A percentile compares a stretch with the other conserved stretches of the same genome.
phyloP scores from a whole-genome alignment of 2,888 invertebrate species.

The Venustoraphidia nigricollis region DNA sequence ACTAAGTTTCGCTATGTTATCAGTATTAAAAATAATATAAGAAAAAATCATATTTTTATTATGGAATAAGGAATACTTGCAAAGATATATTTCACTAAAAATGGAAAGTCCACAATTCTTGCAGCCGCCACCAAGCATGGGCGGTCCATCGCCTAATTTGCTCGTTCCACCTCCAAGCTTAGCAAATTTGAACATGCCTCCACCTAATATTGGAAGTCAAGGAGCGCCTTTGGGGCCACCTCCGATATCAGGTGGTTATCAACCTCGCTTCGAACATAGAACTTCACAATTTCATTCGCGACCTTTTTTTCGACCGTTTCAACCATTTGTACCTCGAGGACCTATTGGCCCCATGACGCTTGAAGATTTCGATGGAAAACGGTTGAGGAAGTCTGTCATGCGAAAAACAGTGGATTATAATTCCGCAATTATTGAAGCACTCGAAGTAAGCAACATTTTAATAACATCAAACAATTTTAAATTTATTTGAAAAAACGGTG shows the following conservation, averaged over 20 bases:
- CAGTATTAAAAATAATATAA: too few relatives aligned
- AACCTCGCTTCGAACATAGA: not conserved
- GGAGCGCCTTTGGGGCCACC: constrained; percentile 12
- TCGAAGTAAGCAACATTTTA: constrained; percentile 50
- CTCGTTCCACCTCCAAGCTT: constrained; percentile 12
- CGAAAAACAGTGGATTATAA: constrained; percentile 97
- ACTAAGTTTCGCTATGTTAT: too few relatives aligned
- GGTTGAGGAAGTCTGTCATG: constrained; percentile 90
- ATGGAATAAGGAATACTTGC: too few relatives aligned
- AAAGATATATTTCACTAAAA: not conserved
- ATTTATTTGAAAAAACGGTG: constrained; percentile 1
- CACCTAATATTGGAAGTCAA: constrained; percentile 16
- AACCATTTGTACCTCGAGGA: constrained; percentile 27
- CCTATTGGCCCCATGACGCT: constrained; percentile 48
- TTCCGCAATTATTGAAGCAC: constrained; percentile 78
- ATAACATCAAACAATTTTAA: not conserved
- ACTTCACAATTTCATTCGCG: constrained; percentile 12
- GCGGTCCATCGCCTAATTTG: constrained; percentile 23
- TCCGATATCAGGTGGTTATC: not conserved
- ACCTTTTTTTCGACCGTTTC: constrained; percentile 26
- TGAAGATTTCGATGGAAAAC: constrained; percentile 91
- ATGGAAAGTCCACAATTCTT: constrained; percentile 9
- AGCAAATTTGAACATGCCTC: constrained; percentile 16
- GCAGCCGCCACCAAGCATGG: constrained; percentile 26
- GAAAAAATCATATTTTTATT: too few relatives aligned